Base-by-base conservation (phyloP, 2,113 vertebrate species). In the Copsychus sechellarum region DNA sequence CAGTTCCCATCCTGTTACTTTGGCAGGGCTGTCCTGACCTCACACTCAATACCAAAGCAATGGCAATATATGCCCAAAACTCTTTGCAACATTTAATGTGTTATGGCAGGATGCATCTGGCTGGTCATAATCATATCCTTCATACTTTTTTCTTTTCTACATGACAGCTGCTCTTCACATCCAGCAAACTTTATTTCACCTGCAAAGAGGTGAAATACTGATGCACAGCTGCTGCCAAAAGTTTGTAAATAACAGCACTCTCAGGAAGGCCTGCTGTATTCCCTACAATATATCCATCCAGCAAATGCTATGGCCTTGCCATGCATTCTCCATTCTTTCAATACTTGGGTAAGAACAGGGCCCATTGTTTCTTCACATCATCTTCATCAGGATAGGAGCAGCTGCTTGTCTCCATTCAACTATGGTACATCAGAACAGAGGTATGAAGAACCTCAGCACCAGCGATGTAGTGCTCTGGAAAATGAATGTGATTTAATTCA, bases 271-370 rank as follows among this genome's bases (percentile, higher is more conserved):
- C 15, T 42, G 14, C 2, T 45, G 2, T 61, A 60, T 66, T 86
- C 16, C 33, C 4, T 65, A 29, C 3, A 33, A 29, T 20, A 51
- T 33, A 50, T 28, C 3, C 16, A 83, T 16, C 4, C 17, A 70
- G 11, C 0, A 23, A 72, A 51, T 31, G 1, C 5, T 57, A 8
- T 9, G 10, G 12, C 3, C 3, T 58, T 73, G 6, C 6, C 34
- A 51, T 12, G 5, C 2, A 17, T 77, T 64, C 21, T 62, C 8
- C 18, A n/a, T 13, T 40, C 11, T 4, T 56, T 86, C 42, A 64
- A 11, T 8, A 31, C 5, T 4, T 8, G 28, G 4, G 13, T 70
- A 34, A 23, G 19, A 92, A 47, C 5, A 28, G 3, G 5, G 3
- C 31, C 6, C 57, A 11, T 2, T 58, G 4, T 36, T 86, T 74